Evolutionary conservation across 2,113 vertebrate species (phyloP).

Genomic region (Brachirus orientalis): DNA sequence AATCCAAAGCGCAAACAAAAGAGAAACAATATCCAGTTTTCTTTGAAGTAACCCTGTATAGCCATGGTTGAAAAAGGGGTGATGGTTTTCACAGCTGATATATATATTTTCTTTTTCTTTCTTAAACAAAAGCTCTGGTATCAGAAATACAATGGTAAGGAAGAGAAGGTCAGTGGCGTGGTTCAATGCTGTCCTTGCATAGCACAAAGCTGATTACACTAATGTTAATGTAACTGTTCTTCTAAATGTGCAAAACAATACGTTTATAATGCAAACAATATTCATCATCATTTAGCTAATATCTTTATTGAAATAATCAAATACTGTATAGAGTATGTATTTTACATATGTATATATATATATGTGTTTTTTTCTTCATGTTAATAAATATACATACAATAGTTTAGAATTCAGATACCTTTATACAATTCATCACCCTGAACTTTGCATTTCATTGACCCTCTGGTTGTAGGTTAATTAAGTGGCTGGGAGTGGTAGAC

Average conservation of each 20-base stretch:
- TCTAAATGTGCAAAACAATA: conserved; percentile 97
- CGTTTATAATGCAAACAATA: conserved; percentile 86
- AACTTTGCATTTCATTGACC: conserved; percentile 65
- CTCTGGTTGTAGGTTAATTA: conserved; percentile 62
- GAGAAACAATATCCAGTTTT: conserved; percentile 59
- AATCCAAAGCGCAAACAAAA: conserved; percentile 88
- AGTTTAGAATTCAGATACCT: conserved; percentile 75
- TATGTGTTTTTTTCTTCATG: conserved; percentile 77
- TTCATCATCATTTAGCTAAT: conserved; percentile 78
- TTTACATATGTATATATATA: conserved; percentile 75
- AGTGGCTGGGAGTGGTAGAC: conserved; percentile 63
- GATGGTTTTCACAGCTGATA: conserved; percentile 86
- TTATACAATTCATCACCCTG: conserved; percentile 76
- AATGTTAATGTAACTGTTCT: conserved; percentile 86
- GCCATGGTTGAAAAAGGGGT: conserved; percentile 78
- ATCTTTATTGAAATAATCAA: conserved; percentile 78
- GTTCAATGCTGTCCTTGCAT: conserved; percentile 94
- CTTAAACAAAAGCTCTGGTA: conserved; percentile 75
- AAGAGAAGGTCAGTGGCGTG: conserved; percentile 80
- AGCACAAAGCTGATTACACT: conserved; percentile 96
- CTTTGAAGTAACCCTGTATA: conserved; percentile 71
- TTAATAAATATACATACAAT: conserved; percentile 83
- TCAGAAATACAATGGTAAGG: conserved; percentile 71
- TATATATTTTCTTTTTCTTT: too few relatives aligned
- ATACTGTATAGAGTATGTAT: conserved; percentile 80